Conservation (phyloP, 2,797 vertebrate genomes). For the Scolopax bukidnonensis region DNA sequence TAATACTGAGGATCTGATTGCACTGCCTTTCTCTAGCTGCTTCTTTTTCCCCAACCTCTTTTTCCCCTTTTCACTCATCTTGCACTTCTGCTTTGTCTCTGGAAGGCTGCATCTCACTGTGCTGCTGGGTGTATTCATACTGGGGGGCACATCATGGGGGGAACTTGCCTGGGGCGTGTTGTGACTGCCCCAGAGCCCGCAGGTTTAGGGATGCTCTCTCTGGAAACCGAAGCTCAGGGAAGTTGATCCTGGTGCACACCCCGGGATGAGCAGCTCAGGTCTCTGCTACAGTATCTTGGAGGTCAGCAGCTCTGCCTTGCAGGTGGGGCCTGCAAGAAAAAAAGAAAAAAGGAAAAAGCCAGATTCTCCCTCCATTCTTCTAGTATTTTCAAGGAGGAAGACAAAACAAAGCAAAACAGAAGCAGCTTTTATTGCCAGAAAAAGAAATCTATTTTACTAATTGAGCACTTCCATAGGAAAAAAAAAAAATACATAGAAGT, state of each 20-base stretch:
- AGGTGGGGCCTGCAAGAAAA: background rate
- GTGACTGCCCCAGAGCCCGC: background rate
- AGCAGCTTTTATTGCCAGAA: background rate
- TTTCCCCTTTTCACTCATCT: background rate
- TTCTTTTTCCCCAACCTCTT: background rate
- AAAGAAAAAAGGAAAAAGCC: background rate
- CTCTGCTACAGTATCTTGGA: background rate
- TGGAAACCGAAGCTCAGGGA: background rate
- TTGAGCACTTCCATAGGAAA: background rate
- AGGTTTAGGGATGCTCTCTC: background rate
- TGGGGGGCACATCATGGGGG: rapidly evolving
- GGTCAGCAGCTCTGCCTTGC: background rate
- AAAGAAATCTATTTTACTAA: background rate
- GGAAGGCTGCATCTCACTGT: background rate
- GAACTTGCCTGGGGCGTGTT: rapidly evolving
- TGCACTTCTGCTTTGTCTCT: background rate
- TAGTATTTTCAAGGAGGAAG: background rate
- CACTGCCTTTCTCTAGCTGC: background rate
- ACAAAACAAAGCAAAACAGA: background rate
- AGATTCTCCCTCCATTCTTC: background rate
- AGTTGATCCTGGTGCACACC: rapidly evolving
- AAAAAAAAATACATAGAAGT: background rate
- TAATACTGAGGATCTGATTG: background rate
- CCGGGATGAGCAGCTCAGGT: background rate
- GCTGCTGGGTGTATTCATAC: background rate